Conservation (phyloP, 2,888 invertebrate genomes). For the Drosophila parthenogenetica region DNA sequence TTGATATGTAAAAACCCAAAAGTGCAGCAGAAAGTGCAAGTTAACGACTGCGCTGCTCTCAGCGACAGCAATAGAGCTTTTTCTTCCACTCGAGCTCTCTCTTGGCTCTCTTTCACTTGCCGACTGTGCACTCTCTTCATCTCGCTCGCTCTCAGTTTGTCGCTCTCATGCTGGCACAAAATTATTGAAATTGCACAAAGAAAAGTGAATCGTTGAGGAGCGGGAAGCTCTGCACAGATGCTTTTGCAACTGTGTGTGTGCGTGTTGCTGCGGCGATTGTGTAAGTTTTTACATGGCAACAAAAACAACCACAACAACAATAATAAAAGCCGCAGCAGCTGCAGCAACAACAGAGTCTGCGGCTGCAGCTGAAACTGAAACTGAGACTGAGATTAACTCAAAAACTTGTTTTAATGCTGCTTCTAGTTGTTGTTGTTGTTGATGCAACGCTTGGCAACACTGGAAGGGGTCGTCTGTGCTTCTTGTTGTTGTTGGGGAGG, state of each 20-base stretch:
- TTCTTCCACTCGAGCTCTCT: constrained; percentile 45
- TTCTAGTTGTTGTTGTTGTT: constrained; percentile 39
- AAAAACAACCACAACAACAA: constrained; percentile 18
- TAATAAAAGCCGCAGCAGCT: constrained; percentile 11
- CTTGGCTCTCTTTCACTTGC: constrained; percentile 18
- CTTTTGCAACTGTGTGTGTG: constrained; percentile 41
- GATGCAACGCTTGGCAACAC: constrained; percentile 58
- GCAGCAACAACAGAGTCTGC: constrained; percentile 28
- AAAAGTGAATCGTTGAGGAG: constrained; percentile 76
- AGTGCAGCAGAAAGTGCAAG: constrained; percentile 72
- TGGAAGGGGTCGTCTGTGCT: constrained; percentile 26
- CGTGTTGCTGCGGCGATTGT: constrained; percentile 60
- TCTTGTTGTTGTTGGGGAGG: constrained; percentile 31
- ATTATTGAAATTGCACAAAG: constrained; percentile 80
- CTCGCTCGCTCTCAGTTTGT: constrained; percentile 1
- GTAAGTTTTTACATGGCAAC: constrained; percentile 69
- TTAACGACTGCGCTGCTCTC: constrained; percentile 50
- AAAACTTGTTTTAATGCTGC: constrained; percentile 63
- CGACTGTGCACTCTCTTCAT: constrained; percentile 13
- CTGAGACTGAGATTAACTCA: constrained; percentile 63
- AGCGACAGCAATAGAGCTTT: constrained; percentile 45
- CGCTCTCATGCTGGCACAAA: constrained; percentile 35
- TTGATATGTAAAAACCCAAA: constrained; percentile 27
- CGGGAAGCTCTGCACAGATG: constrained; percentile 53
- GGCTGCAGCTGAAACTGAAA: constrained; percentile 52